Percentiles rank a stretch among this genome's conserved stretches.
Conservation (phyloP, 2,888 invertebrate genomes). For the Lysandra bellargus region DNA sequence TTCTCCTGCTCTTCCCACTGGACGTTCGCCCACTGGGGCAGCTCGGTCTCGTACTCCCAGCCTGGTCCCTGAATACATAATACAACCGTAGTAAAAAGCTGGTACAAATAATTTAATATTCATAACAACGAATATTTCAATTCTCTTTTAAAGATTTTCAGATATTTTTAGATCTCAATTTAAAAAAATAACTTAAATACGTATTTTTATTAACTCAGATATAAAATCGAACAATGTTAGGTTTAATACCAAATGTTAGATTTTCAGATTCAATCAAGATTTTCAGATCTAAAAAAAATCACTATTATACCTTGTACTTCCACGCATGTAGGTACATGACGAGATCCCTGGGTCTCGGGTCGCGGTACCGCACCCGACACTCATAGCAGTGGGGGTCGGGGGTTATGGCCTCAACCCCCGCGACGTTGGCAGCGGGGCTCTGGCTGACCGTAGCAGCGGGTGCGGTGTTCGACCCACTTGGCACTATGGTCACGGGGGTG, state of each 20-base stretch:
- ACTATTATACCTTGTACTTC: constrained; percentile 88
- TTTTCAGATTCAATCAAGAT: no score
- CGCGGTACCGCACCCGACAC: constrained; percentile 94
- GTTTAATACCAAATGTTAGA: not conserved
- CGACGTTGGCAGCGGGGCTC: constrained; percentile 40
- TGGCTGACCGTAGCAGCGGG: constrained; percentile 42
- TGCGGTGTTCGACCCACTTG: constrained; percentile 14
- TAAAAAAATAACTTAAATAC: not conserved
- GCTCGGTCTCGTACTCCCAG: constrained; percentile 95
- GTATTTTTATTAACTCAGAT: not conserved
- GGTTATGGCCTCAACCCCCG: constrained; percentile 77
- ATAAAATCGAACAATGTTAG: not conserved
- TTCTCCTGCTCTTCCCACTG: constrained; percentile 88
- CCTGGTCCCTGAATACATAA: constrained; percentile 87
- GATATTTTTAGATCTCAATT: not conserved
- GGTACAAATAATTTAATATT: not conserved
- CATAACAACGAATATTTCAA: not conserved
- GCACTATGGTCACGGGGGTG: constrained; percentile 76
- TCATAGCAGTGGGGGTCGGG: constrained; percentile 94
- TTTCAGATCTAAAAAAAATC: not conserved
- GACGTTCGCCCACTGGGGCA: constrained; percentile 95
- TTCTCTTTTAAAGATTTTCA: not conserved
- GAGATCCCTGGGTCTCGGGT: constrained; percentile 94
- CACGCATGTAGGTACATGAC: constrained; percentile 98
- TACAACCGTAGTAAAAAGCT: not conserved